phyloP scores from a whole-genome alignment of 2,113 vertebrate genomes.

The Cyphotilapia sp. region DNA sequence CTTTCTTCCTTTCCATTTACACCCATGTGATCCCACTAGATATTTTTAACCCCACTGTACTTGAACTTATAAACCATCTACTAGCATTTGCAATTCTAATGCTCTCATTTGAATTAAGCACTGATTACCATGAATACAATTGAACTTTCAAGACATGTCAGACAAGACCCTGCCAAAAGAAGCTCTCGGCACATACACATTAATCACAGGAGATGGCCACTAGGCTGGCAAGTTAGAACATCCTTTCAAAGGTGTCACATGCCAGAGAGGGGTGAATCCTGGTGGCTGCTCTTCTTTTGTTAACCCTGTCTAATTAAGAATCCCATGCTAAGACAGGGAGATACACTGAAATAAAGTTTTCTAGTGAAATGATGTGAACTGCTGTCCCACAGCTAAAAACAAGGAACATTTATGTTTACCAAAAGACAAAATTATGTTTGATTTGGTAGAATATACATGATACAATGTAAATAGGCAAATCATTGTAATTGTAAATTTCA shows the following conservation, averaged over 20 bases:
- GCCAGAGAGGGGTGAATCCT: slow-evolving; percentile 10
- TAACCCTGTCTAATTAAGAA: slow-evolving; percentile 70
- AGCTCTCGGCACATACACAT: slow-evolving; percentile 64
- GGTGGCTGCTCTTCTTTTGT: slow-evolving; percentile 52
- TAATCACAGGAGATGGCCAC: slow-evolving; percentile 61
- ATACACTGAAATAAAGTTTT: slow-evolving; percentile 23
- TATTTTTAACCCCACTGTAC: slow-evolving; percentile 35
- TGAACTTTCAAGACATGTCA: slow-evolving; percentile 76
- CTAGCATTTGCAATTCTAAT: slow-evolving; percentile 80
- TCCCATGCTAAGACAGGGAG: slow-evolving; percentile 35
- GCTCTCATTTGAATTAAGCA: slow-evolving; percentile 77
- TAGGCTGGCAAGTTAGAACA: slow-evolving; percentile 38
- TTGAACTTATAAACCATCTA: slow-evolving; percentile 69
- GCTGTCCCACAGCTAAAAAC: neutral
- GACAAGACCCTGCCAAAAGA: slow-evolving; percentile 74
- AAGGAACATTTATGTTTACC: neutral
- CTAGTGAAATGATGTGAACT: neutral
- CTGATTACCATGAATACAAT: slow-evolving; percentile 76
- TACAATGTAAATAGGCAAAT: neutral
- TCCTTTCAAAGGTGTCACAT: slow-evolving; percentile 35
- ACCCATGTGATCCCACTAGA: neutral
- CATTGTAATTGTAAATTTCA: neutral
- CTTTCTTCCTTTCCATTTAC: neutral
- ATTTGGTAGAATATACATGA: neutral
- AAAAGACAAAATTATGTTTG: neutral